These are phyloP conservation scores for Chrysemys picta DNA, from an alignment of 2,113 vertebrate species.

Conservation along the genomic window DNA sequence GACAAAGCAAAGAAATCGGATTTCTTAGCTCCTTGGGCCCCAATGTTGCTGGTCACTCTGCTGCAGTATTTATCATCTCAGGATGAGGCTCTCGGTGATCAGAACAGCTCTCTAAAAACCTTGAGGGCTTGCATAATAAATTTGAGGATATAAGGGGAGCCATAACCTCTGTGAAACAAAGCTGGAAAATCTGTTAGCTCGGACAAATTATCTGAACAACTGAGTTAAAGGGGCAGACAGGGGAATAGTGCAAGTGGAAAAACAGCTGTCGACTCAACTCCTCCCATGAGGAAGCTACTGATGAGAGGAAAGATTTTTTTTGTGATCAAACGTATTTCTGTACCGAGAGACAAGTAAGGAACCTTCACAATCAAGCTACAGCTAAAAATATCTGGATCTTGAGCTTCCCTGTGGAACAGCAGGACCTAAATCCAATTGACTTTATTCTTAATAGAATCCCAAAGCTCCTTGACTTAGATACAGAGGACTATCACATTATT, in stretches of 20 bases:
- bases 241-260: constrained; percentile 27
- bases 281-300: constrained; percentile 28
- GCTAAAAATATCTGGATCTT: not conserved
- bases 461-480: not conserved
- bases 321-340: not conserved
- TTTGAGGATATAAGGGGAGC: not conserved
- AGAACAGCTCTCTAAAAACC: not conserved
- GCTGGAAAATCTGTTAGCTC: constrained; percentile 20
- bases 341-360: not conserved
- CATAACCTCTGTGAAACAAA: constrained; percentile 7
- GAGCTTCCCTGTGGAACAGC: constrained; percentile 2
- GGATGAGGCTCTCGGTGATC: not conserved
- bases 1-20: not conserved
- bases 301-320: not conserved
- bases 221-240: constrained; percentile 16
- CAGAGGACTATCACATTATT: not conserved
- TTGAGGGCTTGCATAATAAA: not conserved
- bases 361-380: not conserved
- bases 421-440: not conserved
- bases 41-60: not conserved
- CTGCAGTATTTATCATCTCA: constrained; percentile 4
- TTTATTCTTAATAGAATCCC: not conserved
- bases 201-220: constrained; percentile 37
- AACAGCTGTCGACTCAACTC: constrained; percentile 48
- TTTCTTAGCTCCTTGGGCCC: not conserved